Evolutionary conservation across 2,888 invertebrate species (phyloP).

Genomic region (Cyclophora albipunctata): DNA sequence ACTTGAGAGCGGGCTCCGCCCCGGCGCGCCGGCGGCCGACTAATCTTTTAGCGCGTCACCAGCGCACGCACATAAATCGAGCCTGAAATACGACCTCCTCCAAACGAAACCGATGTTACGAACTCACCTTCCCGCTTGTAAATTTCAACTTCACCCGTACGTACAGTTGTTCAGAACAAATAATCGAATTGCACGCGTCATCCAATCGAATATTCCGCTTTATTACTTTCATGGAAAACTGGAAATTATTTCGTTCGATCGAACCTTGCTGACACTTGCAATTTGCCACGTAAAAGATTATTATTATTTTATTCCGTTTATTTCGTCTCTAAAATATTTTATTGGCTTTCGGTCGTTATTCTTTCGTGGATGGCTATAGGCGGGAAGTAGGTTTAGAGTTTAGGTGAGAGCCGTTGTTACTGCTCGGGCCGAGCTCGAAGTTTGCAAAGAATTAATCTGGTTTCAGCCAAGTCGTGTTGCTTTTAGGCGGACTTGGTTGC

Average conservation of each 20-base stretch:
- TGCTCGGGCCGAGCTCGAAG: slow-evolving; percentile 14
- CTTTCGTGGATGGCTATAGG: slow-evolving; percentile 10
- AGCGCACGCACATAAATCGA: slow-evolving; percentile 70
- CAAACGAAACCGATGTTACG: slow-evolving; percentile 42
- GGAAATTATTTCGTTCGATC: slow-evolving; percentile 32
- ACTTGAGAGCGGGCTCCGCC: slow-evolving; percentile 7
- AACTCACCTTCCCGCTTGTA: slow-evolving; percentile 49
- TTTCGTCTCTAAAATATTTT: slow-evolving; percentile 21
- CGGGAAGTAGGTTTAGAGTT: slow-evolving; percentile 2
- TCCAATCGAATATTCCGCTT: slow-evolving; percentile 39
- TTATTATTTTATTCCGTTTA: slow-evolving; percentile 18
- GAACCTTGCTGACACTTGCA: slow-evolving; percentile 32
- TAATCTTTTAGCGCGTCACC: slow-evolving; percentile 69
- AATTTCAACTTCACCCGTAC: slow-evolving; percentile 44
- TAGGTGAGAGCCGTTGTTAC: neutral
- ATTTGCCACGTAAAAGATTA: slow-evolving; percentile 27
- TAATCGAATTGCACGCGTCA: slow-evolving; percentile 43
- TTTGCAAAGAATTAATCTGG: slow-evolving; percentile 38
- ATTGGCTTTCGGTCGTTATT: slow-evolving; percentile 19
- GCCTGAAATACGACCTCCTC: slow-evolving; percentile 54
- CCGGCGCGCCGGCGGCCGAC: slow-evolving; percentile 27
- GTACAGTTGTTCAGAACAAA: slow-evolving; percentile 36
- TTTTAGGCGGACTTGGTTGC: slow-evolving; percentile 46
- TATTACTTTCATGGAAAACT: slow-evolving; percentile 34
- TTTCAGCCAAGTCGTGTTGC: slow-evolving; percentile 28